Evolutionary conservation across 64 coral and sea anemone species (phyloP), one percentile per base, ranked within the genome.

Genomic region (Pocillopora verrucosa): DNA sequence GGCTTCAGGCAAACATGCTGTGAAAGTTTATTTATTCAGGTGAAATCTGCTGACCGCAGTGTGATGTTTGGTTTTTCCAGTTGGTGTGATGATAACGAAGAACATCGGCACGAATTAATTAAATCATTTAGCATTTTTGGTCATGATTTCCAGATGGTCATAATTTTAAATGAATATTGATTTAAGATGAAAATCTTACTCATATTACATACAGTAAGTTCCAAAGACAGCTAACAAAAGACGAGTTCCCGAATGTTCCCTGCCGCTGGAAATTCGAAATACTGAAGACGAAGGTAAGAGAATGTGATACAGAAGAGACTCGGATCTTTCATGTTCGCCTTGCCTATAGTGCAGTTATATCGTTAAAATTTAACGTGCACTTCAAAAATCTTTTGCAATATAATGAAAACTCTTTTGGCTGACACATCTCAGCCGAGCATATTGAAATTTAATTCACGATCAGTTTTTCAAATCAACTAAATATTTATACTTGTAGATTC

Each of bases 81-180:
- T 56, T 7, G 41, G 41, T 51, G 41, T 51, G 41, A 72, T 26
- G 63, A 85, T 85, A 85, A 70, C 20, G 25, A 69, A n/a, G 67
- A 70, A n/a, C 26, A 30, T 30, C 56, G 16, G 24, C n/a, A 25
- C 64, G 56, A 16, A 72, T 63, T 38, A 56, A 72, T 72, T 85
- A 72, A 56, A 85, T 84, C 17, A 37, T 84, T 84, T 70, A 19
- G 34, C 56, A 10, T 9, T 30, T 70, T 57, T 85, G 36, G 45
- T 70, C 51, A 22, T 13, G 16, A 57, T 70, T 70, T 11, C 61
- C 82, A 85, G 36, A 63, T 85, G 82, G 69, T 72, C 63, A 85
- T 25, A 15, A 57, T 26, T 26, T 70, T 20, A 70, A 70, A 25
- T 70, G 2, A 70, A 24, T 70, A 70, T 70, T 20, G 22, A 25